Conservation (phyloP, 2,888 invertebrate genomes). For the Antheraea yamamai region DNA sequence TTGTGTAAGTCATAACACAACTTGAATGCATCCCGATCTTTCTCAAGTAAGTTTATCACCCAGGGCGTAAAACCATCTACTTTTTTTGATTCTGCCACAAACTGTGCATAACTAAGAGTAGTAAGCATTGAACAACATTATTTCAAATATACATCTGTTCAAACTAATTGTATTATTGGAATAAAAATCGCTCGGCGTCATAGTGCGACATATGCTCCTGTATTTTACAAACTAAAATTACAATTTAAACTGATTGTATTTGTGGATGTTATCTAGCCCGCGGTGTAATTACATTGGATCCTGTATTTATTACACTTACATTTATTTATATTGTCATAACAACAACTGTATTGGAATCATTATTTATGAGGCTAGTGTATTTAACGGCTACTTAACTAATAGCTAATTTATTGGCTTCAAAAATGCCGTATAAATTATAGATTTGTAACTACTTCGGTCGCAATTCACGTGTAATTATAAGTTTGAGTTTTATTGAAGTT, state of each 20-base stretch:
- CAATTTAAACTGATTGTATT: slow-evolving; percentile 46
- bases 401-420: background rate
- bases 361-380: slow-evolving; percentile 4
- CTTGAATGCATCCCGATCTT: too few species aligned
- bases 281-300: slow-evolving; percentile 40
- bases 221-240: slow-evolving; percentile 30
- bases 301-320: slow-evolving; percentile 30
- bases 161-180: too few species aligned
- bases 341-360: slow-evolving; percentile 8
- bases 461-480: too few species aligned
- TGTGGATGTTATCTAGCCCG: slow-evolving; percentile 38
- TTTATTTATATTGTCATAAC: slow-evolving; percentile 12
- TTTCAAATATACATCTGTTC: too few species aligned
- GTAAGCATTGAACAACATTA: too few species aligned
- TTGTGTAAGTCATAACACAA: too few species aligned
- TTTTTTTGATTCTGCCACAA: too few species aligned
- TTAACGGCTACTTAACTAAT: background rate
- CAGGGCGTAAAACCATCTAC: too few species aligned
- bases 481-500: too few species aligned
- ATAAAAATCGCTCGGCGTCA: background rate
- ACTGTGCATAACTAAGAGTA: too few species aligned
- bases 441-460: background rate
- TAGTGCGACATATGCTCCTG: background rate
- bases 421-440: background rate
- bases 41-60: too few species aligned